These are phyloP conservation scores for Andinoacara biseriatus DNA, from an alignment of 2,113 vertebrate genomes.

Conservation along the genomic window DNA sequence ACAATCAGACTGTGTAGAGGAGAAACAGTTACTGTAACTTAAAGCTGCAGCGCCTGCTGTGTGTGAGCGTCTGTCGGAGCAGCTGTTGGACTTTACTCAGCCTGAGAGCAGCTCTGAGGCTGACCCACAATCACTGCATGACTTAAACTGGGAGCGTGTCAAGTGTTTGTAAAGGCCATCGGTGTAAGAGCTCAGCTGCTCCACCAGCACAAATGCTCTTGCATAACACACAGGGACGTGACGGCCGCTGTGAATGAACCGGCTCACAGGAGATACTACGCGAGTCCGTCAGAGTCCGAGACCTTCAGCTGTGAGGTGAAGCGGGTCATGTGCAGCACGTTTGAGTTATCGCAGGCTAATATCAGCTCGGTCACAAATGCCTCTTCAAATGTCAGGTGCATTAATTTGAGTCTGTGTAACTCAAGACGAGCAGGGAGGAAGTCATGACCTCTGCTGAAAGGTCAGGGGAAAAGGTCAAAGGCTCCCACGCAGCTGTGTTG, in stretches of 20 bases:
- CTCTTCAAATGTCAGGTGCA: constrained; percentile 44
- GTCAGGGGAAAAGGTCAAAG: constrained; percentile 36
- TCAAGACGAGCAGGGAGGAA: neutral
- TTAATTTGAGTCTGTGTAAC: constrained; percentile 14
- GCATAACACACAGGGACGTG: neutral
- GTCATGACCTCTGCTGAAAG: constrained; percentile 40
- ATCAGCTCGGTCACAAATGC: constrained; percentile 8
- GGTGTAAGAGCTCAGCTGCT: constrained; percentile 22
- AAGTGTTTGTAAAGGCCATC: constrained; percentile 20
- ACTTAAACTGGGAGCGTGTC: neutral
- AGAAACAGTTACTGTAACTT: neutral
- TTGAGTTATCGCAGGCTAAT: neutral
- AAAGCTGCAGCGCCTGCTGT: neutral
- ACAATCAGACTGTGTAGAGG: neutral
- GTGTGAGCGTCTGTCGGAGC: too few species aligned
- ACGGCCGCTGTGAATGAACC: neutral
- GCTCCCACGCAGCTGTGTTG: neutral
- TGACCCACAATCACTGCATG: neutral
- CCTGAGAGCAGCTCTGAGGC: neutral
- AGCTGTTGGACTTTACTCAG: neutral
- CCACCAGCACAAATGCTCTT: neutral
- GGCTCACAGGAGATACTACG: neutral
- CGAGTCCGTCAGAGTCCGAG: too few species aligned
- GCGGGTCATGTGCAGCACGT: neutral
- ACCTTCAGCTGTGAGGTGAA: neutral